A percentile compares a stretch with the other conserved stretches of the same genome.
Evolutionary conservation across 2,113 vertebrate genomes (phyloP).

Genomic region (Cochlearius cochlearius): DNA sequence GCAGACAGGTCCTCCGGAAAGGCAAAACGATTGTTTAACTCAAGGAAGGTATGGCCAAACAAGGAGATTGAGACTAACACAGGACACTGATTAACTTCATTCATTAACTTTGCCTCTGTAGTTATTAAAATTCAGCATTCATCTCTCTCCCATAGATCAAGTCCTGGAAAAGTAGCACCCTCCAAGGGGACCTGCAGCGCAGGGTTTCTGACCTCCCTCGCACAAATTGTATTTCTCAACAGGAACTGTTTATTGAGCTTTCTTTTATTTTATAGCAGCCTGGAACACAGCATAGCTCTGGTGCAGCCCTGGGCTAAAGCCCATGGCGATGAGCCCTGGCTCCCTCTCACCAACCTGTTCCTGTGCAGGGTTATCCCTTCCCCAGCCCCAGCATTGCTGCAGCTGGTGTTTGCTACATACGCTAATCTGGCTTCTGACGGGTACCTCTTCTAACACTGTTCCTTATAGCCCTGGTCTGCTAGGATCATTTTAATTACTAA

Average conservation of each 20-base stretch:
- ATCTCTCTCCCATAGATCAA: neutral
- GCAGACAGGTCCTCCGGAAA: neutral
- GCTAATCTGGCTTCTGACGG: fast-evolving
- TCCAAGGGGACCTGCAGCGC: fast-evolving
- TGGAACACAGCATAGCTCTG: neutral
- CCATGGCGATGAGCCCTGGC: neutral
- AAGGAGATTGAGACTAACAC: neutral
- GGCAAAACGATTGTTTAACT: fast-evolving
- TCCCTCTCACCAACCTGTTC: neutral
- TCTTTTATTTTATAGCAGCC: neutral
- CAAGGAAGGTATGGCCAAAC: neutral
- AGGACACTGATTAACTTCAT: neutral
- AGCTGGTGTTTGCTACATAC: fast-evolving
- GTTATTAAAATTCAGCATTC: neutral
- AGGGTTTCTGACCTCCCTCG: neutral
- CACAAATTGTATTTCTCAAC: neutral
- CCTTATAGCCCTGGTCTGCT: fast-evolving
- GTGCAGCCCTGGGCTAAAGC: neutral
- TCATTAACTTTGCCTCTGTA: neutral
- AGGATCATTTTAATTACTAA: neutral
- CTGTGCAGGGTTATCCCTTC: neutral
- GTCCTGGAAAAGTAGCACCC: neutral
- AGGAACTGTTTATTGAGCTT: neutral
- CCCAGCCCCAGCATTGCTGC: neutral
- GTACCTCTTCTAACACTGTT: neutral